Conservation (phyloP, 2,797 vertebrate species). For the Allobates femoralis region DNA sequence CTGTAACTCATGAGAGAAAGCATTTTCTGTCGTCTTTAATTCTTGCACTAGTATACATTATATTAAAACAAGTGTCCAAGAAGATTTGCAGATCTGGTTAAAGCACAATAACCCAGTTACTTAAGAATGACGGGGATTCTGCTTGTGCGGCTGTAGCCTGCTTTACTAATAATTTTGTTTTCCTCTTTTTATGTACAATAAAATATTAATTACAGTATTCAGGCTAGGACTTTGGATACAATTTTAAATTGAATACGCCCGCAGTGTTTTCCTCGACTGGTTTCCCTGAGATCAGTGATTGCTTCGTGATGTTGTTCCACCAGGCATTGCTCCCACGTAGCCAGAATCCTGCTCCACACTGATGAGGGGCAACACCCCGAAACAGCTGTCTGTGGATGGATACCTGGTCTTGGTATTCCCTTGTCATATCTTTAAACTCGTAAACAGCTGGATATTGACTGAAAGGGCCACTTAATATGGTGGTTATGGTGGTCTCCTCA, state of each 20-base stretch:
- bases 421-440: too few relatives aligned
- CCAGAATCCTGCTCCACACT: too few relatives aligned
- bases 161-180: neutral
- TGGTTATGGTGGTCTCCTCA: too few relatives aligned
- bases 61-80: slow-evolving; percentile 19
- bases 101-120: slow-evolving; percentile 19
- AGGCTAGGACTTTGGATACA: neutral
- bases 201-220: neutral
- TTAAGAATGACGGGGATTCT: neutral
- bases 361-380: too few relatives aligned
- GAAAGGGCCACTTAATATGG: too few relatives aligned
- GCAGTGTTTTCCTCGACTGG: too few relatives aligned
- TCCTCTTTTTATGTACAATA: neutral
- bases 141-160: neutral
- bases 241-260: neutral
- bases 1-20: slow-evolving; percentile 44
- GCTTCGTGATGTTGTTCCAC: too few relatives aligned
- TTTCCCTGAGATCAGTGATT: too few relatives aligned
- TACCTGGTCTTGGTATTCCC: too few relatives aligned
- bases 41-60: slow-evolving; percentile 41
- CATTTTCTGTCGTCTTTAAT: slow-evolving; percentile 26
- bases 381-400: too few relatives aligned
- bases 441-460: too few relatives aligned
- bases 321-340: too few relatives aligned
- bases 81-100: slow-evolving; percentile 23